Percentiles rank a stretch among this genome's conserved stretches.
Evolutionary conservation across 2,797 vertebrate genomes (phyloP).

Genomic region (Amblyopsis hoosieri): DNA sequence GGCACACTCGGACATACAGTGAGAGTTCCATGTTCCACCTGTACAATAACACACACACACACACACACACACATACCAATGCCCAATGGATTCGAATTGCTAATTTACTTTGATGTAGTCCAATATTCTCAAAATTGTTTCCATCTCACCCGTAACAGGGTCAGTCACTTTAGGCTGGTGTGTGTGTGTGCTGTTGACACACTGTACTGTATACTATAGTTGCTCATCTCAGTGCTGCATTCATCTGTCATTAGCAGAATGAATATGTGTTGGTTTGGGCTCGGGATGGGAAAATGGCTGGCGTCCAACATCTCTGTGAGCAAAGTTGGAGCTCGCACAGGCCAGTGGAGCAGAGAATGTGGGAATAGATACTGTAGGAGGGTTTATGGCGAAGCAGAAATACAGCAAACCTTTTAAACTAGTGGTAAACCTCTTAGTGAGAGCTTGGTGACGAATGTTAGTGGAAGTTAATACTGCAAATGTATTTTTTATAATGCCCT

Average conservation of each 20-base stretch:
- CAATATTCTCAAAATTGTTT: slow-evolving; percentile 20
- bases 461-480: too few species aligned
- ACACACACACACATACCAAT: slow-evolving; percentile 20
- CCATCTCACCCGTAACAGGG: slow-evolving; percentile 9
- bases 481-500: too few species aligned
- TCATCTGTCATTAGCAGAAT: slow-evolving; percentile 74
- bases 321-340: background rate
- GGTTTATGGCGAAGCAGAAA: too few species aligned
- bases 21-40: background rate
- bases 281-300: slow-evolving; percentile 48
- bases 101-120: slow-evolving; percentile 65
- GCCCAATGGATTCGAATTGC: slow-evolving; percentile 9
- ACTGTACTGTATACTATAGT: slow-evolving; percentile 3
- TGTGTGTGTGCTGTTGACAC: slow-evolving; percentile 2
- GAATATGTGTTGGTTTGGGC: slow-evolving; percentile 61
- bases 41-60: background rate
- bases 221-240: slow-evolving; percentile 67
- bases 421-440: too few species aligned
- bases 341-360: too few species aligned
- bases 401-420: too few species aligned
- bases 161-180: slow-evolving; percentile 1
- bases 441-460: too few species aligned
- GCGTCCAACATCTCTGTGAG: slow-evolving; percentile 44
- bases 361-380: too few species aligned
- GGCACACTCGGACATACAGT: background rate